Conservation (phyloP, 2,113 vertebrate species). For the Castor canadensis region DNA sequence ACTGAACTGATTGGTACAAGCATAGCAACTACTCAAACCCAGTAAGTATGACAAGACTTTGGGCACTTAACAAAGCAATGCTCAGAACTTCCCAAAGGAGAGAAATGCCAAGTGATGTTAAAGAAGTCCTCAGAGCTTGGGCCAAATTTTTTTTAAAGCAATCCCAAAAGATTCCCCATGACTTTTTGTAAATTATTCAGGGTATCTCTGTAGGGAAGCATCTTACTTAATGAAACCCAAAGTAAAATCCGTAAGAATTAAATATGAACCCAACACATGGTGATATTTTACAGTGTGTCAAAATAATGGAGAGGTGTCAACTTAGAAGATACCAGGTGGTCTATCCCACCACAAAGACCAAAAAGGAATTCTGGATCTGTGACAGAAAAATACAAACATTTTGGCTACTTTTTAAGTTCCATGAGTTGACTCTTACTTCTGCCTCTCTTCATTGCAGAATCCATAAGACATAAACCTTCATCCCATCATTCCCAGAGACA, state of each 20-base stretch:
- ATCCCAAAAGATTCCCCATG: neutral
- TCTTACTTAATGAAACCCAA: neutral
- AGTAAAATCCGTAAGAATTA: neutral
- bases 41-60: neutral
- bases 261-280: neutral
- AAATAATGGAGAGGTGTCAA: no score
- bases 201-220: neutral
- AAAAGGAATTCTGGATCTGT: no score
- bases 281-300: no score
- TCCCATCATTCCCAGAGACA: no score
- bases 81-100: neutral
- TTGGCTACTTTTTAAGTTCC: no score
- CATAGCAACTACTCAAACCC: neutral
- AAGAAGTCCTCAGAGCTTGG: neutral
- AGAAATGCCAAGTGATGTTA: neutral
- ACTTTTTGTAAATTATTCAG: neutral
- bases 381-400: no score
- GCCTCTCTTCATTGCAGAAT: no score
- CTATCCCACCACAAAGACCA: no score
- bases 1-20: neutral
- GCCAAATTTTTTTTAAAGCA: neutral
- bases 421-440: no score
- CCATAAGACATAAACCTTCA: no score
- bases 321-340: no score
- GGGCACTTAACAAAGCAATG: neutral